phyloP scores from a whole-genome alignment of 2,888 invertebrate genomes.

The Drosophila cracens region DNA sequence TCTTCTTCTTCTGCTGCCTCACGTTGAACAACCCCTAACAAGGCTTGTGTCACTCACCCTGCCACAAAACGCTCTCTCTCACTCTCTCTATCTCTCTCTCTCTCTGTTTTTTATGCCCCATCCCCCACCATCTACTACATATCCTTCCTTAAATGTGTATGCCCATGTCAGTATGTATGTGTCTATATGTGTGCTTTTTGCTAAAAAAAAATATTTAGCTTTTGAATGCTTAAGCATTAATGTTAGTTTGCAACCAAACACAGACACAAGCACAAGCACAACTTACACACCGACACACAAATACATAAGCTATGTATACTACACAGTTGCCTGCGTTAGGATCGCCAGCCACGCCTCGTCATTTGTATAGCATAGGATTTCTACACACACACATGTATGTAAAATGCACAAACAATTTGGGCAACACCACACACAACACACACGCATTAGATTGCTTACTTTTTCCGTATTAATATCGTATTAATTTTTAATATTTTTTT shows the following conservation, averaged over 20 bases:
- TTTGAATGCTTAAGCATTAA: not conserved
- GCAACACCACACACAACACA: not conserved
- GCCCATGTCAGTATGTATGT: not conserved
- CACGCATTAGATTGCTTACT: not conserved
- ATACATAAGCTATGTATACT: not conserved
- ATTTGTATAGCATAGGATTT: constrained; percentile 13
- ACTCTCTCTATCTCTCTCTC: constrained; percentile 1
- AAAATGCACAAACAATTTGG: constrained; percentile 7
- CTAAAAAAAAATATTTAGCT: not conserved
- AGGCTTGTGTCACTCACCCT: constrained; percentile 71
- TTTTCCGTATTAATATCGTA: not conserved
- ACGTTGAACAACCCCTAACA: constrained; percentile 64
- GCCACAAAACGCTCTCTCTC: constrained; percentile 22
- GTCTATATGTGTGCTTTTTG: not conserved
- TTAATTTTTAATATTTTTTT: constrained; percentile 7
- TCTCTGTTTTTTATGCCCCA: not conserved
- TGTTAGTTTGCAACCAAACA: not conserved
- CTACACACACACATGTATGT: not conserved
- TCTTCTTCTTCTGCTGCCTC: constrained; percentile 15
- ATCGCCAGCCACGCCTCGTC: constrained; percentile 37
- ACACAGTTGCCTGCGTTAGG: constrained; percentile 16
- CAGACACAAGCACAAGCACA: not conserved
- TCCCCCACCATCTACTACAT: not conserved
- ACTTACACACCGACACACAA: not conserved
- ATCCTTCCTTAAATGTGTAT: constrained; percentile 18